Conservation (phyloP, 2,797 vertebrate genomes). For the Scleropages formosus region DNA sequence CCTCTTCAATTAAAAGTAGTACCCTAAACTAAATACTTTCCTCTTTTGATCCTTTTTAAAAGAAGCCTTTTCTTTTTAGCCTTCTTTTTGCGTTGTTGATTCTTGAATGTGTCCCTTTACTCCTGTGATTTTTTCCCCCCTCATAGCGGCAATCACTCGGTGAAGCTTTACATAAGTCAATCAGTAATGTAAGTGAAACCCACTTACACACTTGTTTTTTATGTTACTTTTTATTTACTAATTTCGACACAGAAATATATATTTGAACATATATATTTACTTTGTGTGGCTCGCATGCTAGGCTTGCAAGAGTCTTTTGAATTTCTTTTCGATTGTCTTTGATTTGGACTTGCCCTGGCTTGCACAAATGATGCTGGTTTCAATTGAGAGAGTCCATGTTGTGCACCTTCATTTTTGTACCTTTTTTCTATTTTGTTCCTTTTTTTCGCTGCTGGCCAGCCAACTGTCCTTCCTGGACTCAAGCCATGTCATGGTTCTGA, state of each 20-base stretch:
- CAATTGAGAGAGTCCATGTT: slow-evolving; percentile 12
- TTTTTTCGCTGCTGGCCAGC: background rate
- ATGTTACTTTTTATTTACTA: slow-evolving; percentile 27
- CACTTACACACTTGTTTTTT: slow-evolving; percentile 62
- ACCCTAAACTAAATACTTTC: slow-evolving; percentile 44
- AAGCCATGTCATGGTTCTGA: no score
- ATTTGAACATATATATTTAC: slow-evolving; percentile 29
- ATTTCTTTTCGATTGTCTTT: slow-evolving; percentile 23
- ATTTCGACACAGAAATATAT: slow-evolving; percentile 26
- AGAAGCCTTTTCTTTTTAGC: slow-evolving; percentile 22
- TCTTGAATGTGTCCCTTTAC: slow-evolving; percentile 75
- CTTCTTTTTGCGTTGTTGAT: slow-evolving; percentile 58
- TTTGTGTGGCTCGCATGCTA: slow-evolving; percentile 65
- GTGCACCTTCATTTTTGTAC: slow-evolving; percentile 22
- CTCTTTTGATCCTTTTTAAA: slow-evolving; percentile 46
- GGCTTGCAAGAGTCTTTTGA: slow-evolving; percentile 47
- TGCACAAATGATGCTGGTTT: slow-evolving; percentile 32
- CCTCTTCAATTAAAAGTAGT: background rate
- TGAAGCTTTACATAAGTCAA: slow-evolving; percentile 84
- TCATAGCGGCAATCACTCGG: slow-evolving; percentile 79
- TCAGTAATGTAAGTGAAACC: slow-evolving; percentile 81
- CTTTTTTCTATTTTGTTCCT: background rate
- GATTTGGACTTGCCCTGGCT: slow-evolving; percentile 27
- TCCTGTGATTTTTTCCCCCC: slow-evolving; percentile 69
- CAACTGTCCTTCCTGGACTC: background rate